These are phyloP conservation scores for Lepidochitona cinerea DNA, from an alignment of 2,888 invertebrate species.

Conservation along the genomic window DNA sequence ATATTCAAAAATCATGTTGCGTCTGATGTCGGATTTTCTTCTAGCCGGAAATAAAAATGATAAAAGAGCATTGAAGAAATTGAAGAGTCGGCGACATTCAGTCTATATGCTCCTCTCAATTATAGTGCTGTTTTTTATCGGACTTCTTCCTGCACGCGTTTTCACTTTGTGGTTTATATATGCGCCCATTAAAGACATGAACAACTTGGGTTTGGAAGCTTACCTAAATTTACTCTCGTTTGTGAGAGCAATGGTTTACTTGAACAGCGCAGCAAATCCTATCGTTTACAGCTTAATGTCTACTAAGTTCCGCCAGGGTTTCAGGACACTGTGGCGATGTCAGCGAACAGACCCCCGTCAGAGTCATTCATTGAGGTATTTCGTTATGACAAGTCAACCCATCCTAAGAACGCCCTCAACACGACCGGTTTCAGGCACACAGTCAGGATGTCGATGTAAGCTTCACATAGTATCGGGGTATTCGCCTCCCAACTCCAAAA, in stretches of 20 bases:
- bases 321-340: conserved; percentile 22
- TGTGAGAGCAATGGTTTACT: conserved; percentile 83
- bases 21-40: conserved; percentile 26
- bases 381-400: neutral
- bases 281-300: conserved; percentile 93
- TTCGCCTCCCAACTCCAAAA: no score
- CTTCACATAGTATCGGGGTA: no score
- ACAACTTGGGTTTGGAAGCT: conserved; percentile 82
- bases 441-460: no score
- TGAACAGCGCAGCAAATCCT: conserved; percentile 93
- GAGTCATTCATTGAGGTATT: neutral
- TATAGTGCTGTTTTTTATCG: conserved; percentile 86
- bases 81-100: conserved; percentile 44
- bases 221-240: conserved; percentile 89
- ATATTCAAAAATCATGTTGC: conserved; percentile 75
- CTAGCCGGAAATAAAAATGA: neutral
- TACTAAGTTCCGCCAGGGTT: conserved; percentile 83
- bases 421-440: neutral
- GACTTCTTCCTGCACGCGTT: conserved; percentile 89
- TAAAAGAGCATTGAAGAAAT: neutral
- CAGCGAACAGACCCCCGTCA: neutral
- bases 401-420: neutral
- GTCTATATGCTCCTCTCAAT: conserved; percentile 57
- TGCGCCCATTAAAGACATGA: conserved; percentile 79
- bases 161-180: conserved; percentile 90